A percentile compares a stretch with the other conserved stretches of the same genome.
These are phyloP conservation scores for Furcifer pardalis DNA, from an alignment of 2,797 vertebrate species.

Conservation along the genomic window DNA sequence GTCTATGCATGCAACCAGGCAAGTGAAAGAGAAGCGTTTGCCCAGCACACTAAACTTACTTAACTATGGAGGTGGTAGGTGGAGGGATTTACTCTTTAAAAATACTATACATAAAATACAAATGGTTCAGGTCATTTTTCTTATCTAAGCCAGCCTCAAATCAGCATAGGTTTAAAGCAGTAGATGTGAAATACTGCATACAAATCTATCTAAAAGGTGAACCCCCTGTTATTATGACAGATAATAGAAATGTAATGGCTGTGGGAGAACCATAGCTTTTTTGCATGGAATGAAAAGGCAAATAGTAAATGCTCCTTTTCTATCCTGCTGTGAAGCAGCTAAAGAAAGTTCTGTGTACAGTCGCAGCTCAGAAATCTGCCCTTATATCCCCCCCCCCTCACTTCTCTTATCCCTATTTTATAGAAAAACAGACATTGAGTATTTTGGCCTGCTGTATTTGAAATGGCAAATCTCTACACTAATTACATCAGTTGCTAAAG, in stretches of 20 bases:
- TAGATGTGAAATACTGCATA: slow-evolving; percentile 9
- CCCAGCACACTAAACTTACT: not conserved
- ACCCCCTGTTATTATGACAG: slow-evolving; percentile 12
- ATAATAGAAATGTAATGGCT: slow-evolving; percentile 29
- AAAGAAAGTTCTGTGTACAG: not conserved
- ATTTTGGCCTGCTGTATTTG: not conserved
- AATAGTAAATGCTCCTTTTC: slow-evolving; percentile 6
- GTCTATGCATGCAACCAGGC: no score
- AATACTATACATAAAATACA: slow-evolving; percentile 7
- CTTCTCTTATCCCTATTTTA: not conserved
- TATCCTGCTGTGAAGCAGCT: slow-evolving; percentile 21
- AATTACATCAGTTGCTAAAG: not conserved
- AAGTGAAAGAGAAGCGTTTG: not conserved
- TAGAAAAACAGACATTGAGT: not conserved
- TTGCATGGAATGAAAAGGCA: slow-evolving; percentile 22
- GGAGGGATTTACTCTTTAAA: not conserved
- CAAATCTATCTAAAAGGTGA: slow-evolving; percentile 20
- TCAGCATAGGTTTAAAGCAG: slow-evolving; percentile 11
- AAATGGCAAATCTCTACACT: not conserved
- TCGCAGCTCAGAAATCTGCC: slow-evolving; percentile 7
- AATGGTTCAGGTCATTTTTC: not conserved
- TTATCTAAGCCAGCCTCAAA: not conserved
- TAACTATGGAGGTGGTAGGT: not conserved
- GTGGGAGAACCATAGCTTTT: slow-evolving; percentile 5
- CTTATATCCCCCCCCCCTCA: not conserved